Evolutionary conservation across 2,888 invertebrate genomes (phyloP), one percentile per base, ranked within the genome.

Genomic region (Ypsolopha scabrella): DNA sequence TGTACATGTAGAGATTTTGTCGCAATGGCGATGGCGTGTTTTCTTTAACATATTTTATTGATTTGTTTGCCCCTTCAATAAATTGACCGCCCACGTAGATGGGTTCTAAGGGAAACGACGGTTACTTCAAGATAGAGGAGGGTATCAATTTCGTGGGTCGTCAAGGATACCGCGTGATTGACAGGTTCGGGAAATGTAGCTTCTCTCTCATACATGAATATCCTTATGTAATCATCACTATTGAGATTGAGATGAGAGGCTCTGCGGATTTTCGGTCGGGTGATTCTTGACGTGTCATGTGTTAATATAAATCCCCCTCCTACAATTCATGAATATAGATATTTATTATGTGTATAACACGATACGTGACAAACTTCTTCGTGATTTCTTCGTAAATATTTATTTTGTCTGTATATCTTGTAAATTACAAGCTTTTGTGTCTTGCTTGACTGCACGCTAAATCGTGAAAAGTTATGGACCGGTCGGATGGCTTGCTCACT

Each of bases 131-230:
- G 60, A 58, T 56, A 63, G 59, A 64, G 41, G 48, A 37, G 62
- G 69, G 75, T 75, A 78, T 80, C 75, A 72, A 77, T 79, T 75
- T 73, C 73, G 67, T 58, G 59, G 62, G 66, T 71, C 67, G 70
- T 68, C 72, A 69, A 68, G 73, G 70, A 65, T 70, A 72, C 68
- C 58, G 61, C 62, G 65, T 78, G 78, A 80, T 77, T 75, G 79
- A 78, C 77, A 72, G 70, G 64, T 65, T 68, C 61, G 66, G 67
- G 63, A 70, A 70, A 72, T 70, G 65, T 66, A 64, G 60, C 37
- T 47, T 47, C 47, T 47, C 14, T 47, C 47, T 47, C 14, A 37
- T 47, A 37, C 46, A 8, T 24, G 4, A 24, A 24, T 24, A 24
- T 24, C 24, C 24, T 24, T 4, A 24, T 24, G 24, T 24, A 24